Evolutionary conservation across 2,888 invertebrate genomes (phyloP).

Genomic region (Diogma glabrata): DNA sequence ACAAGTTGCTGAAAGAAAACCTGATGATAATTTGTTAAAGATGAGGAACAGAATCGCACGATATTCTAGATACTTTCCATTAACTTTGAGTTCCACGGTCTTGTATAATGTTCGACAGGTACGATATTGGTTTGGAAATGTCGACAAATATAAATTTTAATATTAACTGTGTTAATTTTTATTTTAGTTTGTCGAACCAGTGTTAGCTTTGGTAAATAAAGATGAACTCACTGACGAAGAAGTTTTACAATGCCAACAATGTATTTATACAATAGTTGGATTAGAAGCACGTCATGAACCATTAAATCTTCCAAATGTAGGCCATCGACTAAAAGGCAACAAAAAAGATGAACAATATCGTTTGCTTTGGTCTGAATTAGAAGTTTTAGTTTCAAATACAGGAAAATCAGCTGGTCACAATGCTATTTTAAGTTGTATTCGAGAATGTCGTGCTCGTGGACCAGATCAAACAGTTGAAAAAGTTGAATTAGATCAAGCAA

Average conservation of each 20-base stretch:
- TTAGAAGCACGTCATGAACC: slow-evolving; percentile 77
- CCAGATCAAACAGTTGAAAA: slow-evolving; percentile 42
- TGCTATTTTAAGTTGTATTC: slow-evolving; percentile 63
- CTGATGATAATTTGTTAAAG: slow-evolving; percentile 40
- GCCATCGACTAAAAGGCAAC: slow-evolving; percentile 40
- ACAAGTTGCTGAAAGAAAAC: slow-evolving; percentile 29
- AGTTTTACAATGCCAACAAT: slow-evolving; percentile 72
- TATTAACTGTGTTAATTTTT: slow-evolving; percentile 6
- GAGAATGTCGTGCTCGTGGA: slow-evolving; percentile 54
- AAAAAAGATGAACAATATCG: slow-evolving; percentile 84
- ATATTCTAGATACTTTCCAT: slow-evolving; percentile 77
- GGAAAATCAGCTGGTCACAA: slow-evolving; percentile 68
- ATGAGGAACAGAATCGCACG: slow-evolving; percentile 60
- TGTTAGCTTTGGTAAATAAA: slow-evolving; percentile 68
- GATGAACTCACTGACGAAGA: slow-evolving; percentile 78
- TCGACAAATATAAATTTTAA: neutral
- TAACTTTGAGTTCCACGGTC: slow-evolving; percentile 79
- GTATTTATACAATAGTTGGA: slow-evolving; percentile 66
- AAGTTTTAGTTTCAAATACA: slow-evolving; percentile 66
- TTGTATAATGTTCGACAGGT: slow-evolving; percentile 73
- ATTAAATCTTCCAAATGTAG: slow-evolving; percentile 56
- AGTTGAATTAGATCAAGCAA: slow-evolving; percentile 48
- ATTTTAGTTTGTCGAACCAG: slow-evolving; percentile 63
- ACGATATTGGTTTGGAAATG: slow-evolving; percentile 18
- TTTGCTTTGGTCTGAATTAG: slow-evolving; percentile 80